Evolutionary conservation across 1,140 invertebrate genomes (phyloP).

Genomic region (Archivesica marissinica): DNA sequence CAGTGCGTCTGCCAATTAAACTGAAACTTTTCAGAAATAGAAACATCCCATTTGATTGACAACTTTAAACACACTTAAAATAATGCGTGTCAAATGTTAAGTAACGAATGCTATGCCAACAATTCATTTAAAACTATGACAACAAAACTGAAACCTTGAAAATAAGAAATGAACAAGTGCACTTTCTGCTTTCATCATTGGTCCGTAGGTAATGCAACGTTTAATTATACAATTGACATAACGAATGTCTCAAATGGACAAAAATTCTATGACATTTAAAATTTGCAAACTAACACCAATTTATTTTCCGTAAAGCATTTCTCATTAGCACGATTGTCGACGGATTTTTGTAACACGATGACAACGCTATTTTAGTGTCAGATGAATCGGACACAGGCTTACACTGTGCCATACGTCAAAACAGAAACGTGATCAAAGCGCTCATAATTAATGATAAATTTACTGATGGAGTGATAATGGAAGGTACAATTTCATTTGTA

Average conservation of each 20-base stretch:
- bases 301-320: too few species aligned
- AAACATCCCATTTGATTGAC: neutral
- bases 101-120: neutral
- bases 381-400: neutral
- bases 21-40: neutral
- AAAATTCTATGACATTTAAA: neutral
- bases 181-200: neutral
- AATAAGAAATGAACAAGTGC: neutral
- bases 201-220: neutral
- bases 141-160: neutral
- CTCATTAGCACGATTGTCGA: neutral
- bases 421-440: conserved; percentile 9
- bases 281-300: neutral
- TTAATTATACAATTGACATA: neutral
- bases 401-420: conserved; percentile 23
- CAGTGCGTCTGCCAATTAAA: neutral
- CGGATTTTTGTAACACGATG: neutral
- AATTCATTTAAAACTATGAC: neutral
- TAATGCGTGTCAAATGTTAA: neutral
- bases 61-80: neutral
- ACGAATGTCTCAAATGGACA: neutral
- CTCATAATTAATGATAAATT: conserved; percentile 10
- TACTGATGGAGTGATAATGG: conserved; percentile 3
- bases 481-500: neutral
- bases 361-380: conserved; percentile 1